Evolutionary conservation across 1,140 invertebrate genomes (phyloP).

Genomic region (Plutomurus gul): DNA sequence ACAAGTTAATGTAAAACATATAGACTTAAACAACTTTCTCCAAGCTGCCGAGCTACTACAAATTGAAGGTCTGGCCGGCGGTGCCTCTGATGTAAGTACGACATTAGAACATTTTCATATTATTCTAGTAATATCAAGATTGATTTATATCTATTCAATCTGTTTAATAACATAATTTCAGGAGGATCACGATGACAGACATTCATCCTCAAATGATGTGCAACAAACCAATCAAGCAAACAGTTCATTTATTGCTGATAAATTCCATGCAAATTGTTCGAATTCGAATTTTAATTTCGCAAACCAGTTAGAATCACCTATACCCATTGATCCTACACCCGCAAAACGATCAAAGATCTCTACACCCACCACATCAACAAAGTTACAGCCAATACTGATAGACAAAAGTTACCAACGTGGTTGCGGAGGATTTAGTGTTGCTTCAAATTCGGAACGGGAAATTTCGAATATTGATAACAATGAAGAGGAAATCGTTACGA

Average conservation of each 20-base stretch:
- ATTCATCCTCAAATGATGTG: background rate
- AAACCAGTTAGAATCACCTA: background rate
- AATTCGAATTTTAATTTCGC: background rate
- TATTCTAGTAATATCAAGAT: background rate
- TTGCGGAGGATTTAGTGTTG: background rate
- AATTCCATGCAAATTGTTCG: no score
- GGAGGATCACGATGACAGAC: background rate
- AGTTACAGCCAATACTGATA: background rate
- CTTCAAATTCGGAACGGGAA: background rate
- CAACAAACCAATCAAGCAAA: background rate
- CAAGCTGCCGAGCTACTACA: slow-evolving; percentile 55
- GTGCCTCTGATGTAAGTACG: background rate
- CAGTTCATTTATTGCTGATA: background rate
- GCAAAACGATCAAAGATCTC: no score
- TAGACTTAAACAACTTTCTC: slow-evolving; percentile 56
- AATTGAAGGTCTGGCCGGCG: slow-evolving; percentile 55
- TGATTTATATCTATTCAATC: background rate
- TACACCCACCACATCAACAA: no score
- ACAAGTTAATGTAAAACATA: slow-evolving; percentile 56
- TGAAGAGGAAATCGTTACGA: background rate
- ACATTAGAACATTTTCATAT: background rate
- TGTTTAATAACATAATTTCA: background rate
- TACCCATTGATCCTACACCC: no score
- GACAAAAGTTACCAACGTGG: background rate
- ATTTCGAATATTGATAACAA: background rate